A percentile compares a stretch with the other conserved stretches of the same genome.
phyloP scores from a whole-genome alignment of 2,113 vertebrate species.

The Bubalus kerabau region DNA sequence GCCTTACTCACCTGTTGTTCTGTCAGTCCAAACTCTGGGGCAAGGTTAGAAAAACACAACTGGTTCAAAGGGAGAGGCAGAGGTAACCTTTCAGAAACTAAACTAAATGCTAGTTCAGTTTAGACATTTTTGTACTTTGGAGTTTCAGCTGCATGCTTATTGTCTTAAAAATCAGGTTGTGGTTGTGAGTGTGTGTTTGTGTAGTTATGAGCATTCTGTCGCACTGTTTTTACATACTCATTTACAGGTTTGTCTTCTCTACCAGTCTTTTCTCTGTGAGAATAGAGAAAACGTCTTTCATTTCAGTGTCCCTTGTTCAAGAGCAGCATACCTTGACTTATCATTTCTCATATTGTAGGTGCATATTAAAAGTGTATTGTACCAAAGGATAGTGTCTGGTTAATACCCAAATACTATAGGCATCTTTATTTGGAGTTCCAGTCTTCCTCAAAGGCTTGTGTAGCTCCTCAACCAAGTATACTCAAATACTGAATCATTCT shows the following conservation, averaged over 20 bases:
- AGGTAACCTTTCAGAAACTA: not conserved
- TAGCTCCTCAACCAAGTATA: not conserved
- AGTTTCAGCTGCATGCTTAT: not conserved
- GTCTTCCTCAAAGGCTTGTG: not conserved
- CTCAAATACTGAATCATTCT: not conserved
- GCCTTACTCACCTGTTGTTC: not conserved
- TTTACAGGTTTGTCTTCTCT: not conserved
- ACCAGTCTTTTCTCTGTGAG: not conserved
- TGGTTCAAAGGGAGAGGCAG: not conserved
- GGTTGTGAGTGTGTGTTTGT: not conserved
- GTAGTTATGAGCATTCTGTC: not conserved
- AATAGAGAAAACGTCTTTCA: not conserved
- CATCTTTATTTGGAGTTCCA: not conserved
- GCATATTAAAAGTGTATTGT: not conserved
- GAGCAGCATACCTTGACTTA: not conserved
- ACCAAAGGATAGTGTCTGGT: not conserved
- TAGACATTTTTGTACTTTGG: not conserved
- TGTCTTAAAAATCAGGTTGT: not conserved
- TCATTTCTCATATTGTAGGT: not conserved
- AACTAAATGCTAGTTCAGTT: not conserved
- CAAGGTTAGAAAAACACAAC: not conserved
- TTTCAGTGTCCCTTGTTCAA: not conserved
- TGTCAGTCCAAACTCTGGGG: not conserved
- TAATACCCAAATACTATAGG: not conserved
- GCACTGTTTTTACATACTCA: not conserved